Conservation (phyloP, 1,140 invertebrate species). For the Aphaenogaster floridana region DNA sequence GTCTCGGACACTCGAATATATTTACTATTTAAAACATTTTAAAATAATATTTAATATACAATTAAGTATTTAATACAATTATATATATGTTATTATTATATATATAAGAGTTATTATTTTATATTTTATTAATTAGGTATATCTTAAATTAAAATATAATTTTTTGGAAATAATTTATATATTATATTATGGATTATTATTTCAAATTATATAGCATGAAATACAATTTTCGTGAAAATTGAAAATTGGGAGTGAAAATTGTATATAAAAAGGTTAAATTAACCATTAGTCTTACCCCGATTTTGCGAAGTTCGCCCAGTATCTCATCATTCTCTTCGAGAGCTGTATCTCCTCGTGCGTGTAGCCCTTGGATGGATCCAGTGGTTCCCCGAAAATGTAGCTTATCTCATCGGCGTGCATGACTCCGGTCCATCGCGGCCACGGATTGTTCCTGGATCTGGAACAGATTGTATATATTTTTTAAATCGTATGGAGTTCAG, state of each 20-base stretch:
- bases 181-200: neutral
- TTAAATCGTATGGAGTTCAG: neutral
- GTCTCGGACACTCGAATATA: neutral
- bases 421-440: conserved; percentile 98
- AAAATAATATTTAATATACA: neutral
- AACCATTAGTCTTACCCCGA: conserved; percentile 90
- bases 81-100: neutral
- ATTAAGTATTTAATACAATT: too few species aligned
- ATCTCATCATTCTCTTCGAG: conserved; percentile 95
- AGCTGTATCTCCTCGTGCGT: conserved; percentile 93
- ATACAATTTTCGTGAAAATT: neutral
- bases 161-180: neutral
- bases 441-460: conserved; percentile 92
- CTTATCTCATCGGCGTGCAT: conserved; percentile 98
- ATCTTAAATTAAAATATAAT: conserved; percentile 7
- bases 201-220: neutral
- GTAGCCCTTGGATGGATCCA: conserved; percentile 93
- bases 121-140: conserved; percentile 6
- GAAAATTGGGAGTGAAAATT: neutral
- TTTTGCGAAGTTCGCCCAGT: conserved; percentile 98
- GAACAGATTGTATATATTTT: conserved; percentile 13
- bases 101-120: neutral
- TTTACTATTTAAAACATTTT: neutral
- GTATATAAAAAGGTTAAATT: neutral
- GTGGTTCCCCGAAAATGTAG: conserved; percentile 97